Evolutionary conservation across 2,797 vertebrate genomes (phyloP).

Genomic region (Streptopelia turtur): DNA sequence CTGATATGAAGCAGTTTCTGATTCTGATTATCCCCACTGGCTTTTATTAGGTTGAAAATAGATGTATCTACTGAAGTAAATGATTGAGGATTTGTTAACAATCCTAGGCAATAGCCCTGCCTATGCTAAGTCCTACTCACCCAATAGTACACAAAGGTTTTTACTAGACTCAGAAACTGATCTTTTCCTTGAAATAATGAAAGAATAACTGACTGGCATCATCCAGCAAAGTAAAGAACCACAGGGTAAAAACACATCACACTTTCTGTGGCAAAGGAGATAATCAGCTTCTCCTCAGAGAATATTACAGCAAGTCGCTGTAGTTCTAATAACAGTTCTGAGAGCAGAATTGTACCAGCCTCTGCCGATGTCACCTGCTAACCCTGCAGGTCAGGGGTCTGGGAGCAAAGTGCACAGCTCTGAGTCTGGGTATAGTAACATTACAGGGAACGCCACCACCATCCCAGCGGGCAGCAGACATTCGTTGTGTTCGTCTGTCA

Average conservation of each 20-base stretch:
- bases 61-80: neutral
- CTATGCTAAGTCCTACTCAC: neutral
- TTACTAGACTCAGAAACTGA: neutral
- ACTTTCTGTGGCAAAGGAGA: neutral
- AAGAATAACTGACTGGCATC: neutral
- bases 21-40: neutral
- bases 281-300: neutral
- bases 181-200: neutral
- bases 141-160: neutral
- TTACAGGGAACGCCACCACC: neutral
- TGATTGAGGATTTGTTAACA: neutral
- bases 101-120: neutral
- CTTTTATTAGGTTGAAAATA: neutral
- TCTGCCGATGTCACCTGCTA: neutral
- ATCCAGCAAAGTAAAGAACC: neutral
- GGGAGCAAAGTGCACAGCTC: neutral
- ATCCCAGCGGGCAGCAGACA: neutral
- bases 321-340: neutral
- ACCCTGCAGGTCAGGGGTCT: neutral
- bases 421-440: fast-evolving
- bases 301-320: neutral
- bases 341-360: fast-evolving
- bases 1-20: neutral
- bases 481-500: neutral
- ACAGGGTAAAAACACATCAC: neutral